Evolutionary conservation across 2,888 invertebrate genomes (phyloP), one percentile per base, ranked within the genome.

Genomic region (Sphaerophoria rueppellii): DNA sequence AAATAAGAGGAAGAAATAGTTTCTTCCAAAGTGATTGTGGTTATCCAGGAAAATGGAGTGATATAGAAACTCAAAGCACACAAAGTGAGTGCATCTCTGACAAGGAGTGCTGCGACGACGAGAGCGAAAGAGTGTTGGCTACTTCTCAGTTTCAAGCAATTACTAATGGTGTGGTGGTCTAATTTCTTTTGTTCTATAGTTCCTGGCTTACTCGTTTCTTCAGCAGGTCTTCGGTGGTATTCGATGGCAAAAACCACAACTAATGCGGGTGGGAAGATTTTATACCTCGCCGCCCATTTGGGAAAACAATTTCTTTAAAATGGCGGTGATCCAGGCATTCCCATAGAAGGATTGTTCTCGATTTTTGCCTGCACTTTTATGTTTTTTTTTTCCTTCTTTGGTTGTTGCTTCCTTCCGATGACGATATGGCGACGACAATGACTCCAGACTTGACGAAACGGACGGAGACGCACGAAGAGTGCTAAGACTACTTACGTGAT

Each of bases 161-260:
- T 85, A 85, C 85, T 85, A 85, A 85, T 85, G 85, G 85, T 85
- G 85, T 81, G 85, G 85, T 85, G 85, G 73, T 80, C 85, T 81
- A 77, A 70, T 85, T 85, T 65, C 72, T 58, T 40, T 50, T 34
- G 24, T 58, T 16, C 50, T 60, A 40, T 40, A 12, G 63, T 46
- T 14, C 46, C 55, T 34, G 40, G 35, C 55, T 65, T 58, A 6
- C 4, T 24, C 2, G 3, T 7, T 60, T 24, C 48, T 11, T 32
- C 24, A 35, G 32, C 11, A 40, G 32, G 55, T 14, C 65, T 70
- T 74, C 16, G 70, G 58, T 61, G 32, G 48, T 48, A 3, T 14
- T 24, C 24, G 0, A 0, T 14, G 35, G 16, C 5, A 9, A 16
- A n/a, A 46, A 55, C 70, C 71, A 67, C 60, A 71, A 65, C 65